Base-by-base conservation (phyloP, 1,140 invertebrate species). In the Chironomus tepperi region DNA sequence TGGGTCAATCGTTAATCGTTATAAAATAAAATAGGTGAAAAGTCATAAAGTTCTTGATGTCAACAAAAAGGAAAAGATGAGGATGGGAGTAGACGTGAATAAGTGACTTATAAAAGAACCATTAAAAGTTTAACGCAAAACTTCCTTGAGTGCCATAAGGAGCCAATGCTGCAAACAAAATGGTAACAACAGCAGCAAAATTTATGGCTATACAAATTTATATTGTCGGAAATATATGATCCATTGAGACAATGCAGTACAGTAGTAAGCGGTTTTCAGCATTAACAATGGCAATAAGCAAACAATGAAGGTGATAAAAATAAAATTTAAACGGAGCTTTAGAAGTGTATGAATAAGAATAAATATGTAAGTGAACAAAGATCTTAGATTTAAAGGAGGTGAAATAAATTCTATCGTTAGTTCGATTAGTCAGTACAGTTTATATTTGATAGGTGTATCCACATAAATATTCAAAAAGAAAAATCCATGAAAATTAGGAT, bases 1-100 rank as follows among this genome's bases (percentile, higher is more conserved):
- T n/a, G n/a, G n/a, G 47, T 57, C 47, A 57, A 47, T 15, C 47
- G 47, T 57, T 57, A 57, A 57, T 57, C 47, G 47, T 57, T 57
- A 57, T 57, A 57, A 57, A 57, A 57, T 57, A n/a, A 57, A 57
- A 57, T 57, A 57, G 47, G 47, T 57, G 47, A 57, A 57, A 57
- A 57, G 47, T n/a, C 47, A 57, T 57, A 57, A 57, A 57, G 47
- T 12, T 57, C 12, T 10, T 57, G 47, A 12, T 57, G 47, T 57
- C n/a, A n/a, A 12, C 47, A 57, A 57, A 57, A 57, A 57, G 3
- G 24, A 34, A 34, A 34, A 34, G 24, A 34, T 34, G 24, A 34
- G 10, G 47, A 15, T 15, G 15, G 43, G 43, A 47, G 15, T 10
- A 47, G 12, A 57, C 12, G 9, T n/a, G 47, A 57, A 57, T 57